Conservation (phyloP, 2,888 invertebrate species). For the Clostera curtula region DNA sequence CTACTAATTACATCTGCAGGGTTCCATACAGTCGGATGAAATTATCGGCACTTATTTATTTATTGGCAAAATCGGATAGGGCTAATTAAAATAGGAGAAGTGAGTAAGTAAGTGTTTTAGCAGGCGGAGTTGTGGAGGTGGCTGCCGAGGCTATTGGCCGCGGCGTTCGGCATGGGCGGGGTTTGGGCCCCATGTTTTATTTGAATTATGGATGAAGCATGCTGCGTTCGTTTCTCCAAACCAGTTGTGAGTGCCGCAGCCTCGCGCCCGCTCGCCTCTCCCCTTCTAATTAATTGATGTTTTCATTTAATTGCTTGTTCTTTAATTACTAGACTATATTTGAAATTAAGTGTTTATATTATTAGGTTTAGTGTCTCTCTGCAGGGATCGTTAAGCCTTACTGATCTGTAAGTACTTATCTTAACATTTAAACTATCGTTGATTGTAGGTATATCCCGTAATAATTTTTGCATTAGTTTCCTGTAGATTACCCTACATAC, state of each 20-base stretch:
- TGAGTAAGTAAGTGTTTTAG: slow-evolving; percentile 57
- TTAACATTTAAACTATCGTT: background rate
- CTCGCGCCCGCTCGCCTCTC: slow-evolving; percentile 67
- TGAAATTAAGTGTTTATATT: slow-evolving; percentile 59
- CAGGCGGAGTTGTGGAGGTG: slow-evolving; percentile 62
- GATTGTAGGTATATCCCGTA: no score
- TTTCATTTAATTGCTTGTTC: slow-evolving; percentile 68
- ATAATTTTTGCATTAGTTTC: no score
- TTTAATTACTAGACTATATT: slow-evolving; percentile 60
- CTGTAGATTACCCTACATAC: no score
- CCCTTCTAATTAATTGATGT: slow-evolving; percentile 71
- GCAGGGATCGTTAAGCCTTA: slow-evolving; percentile 7
- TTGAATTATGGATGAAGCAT: slow-evolving; percentile 72
- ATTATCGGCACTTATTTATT: slow-evolving; percentile 60
- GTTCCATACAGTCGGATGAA: slow-evolving; percentile 45
- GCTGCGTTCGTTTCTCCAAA: slow-evolving; percentile 56
- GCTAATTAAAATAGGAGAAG: slow-evolving; percentile 58
- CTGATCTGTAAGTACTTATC: slow-evolving; percentile 17
- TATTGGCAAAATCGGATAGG: slow-evolving; percentile 56
- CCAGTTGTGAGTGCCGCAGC: slow-evolving; percentile 67
- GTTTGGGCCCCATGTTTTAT: slow-evolving; percentile 70
- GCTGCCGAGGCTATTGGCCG: slow-evolving; percentile 59
- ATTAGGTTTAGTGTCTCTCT: slow-evolving; percentile 43
- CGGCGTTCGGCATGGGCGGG: slow-evolving; percentile 66
- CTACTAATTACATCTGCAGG: slow-evolving; percentile 41